Evolutionary conservation across 2,888 invertebrate species (phyloP), one percentile per base, ranked within the genome.

Genomic region (Anodontia alba): DNA sequence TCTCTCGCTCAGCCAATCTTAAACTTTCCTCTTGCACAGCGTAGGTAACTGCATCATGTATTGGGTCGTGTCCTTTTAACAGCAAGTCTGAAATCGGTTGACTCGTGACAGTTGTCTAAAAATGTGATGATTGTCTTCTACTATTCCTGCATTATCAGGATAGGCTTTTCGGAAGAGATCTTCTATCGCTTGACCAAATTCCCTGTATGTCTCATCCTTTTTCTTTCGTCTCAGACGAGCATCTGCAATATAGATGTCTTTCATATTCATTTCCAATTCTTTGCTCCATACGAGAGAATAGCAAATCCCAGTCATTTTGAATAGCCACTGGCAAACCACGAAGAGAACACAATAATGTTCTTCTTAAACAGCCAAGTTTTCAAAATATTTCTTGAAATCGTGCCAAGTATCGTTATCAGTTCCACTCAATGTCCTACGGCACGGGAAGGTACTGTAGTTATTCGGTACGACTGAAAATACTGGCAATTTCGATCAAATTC

Each of bases 1-100:
- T 38, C 69, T 69, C 68, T 42, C 75, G 15, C 43, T 36, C 54
- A 69, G 54, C n/a, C 33, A 12, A n/a, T 2, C 67, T 31, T 33
- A 73, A 33, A 57, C 76, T 79, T 29, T 83, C 76, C 62, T 83
- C 79, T 57, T 83, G 79, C 49, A 80, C 77, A n/a, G 78, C 78
- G 38, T 49, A 36, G 17, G 75, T 80, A 31, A 75, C 72, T 17
- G 83, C 80, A 23, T 75, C 78, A 36, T 83, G 83, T 15, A 80
- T 33, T 80, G 78, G 42, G 46, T 54, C 7, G 3, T 8, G 70
- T 80, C 26, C 83, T 67, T 67, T 80, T 83, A 0, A 80, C 83
- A 17, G 83, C 77, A 23, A 78, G 36, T 66, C 83, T 54, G 51
- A 83, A 83, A 20, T 83, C 76, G 1, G 75, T 46, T 2, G 79